Percentiles rank a stretch among this genome's conserved stretches.
phyloP scores from a whole-genome alignment of 2,113 vertebrate species.

The Zapornia atra region DNA sequence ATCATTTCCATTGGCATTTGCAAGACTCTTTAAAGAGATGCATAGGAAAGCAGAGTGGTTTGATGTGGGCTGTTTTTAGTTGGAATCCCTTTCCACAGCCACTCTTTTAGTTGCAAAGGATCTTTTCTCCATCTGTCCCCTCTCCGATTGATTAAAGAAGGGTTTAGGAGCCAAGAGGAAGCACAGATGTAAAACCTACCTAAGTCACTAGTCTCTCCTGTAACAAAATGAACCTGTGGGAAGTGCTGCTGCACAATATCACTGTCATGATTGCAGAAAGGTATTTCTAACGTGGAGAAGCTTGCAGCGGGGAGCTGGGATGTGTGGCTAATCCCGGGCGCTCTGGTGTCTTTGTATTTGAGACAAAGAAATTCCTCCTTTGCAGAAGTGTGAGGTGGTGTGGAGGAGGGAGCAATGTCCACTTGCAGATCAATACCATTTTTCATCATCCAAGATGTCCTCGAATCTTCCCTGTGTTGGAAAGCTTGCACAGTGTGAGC shows the following conservation, averaged over 20 bases:
- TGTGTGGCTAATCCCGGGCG: not conserved
- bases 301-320: not conserved
- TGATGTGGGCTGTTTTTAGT: not conserved
- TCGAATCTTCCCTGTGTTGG: not conserved
- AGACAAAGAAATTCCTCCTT: not conserved
- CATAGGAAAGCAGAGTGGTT: constrained; percentile 6
- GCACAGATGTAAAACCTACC: not conserved
- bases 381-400: not conserved
- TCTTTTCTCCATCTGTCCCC: not conserved
- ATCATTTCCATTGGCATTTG: constrained; percentile 31
- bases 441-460: not conserved
- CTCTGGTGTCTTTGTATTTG: not conserved
- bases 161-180: not conserved
- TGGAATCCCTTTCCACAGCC: constrained; percentile 10
- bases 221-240: not conserved
- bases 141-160: not conserved
- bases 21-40: constrained; percentile 11
- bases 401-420: not conserved
- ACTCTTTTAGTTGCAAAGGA: not conserved
- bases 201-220: not conserved
- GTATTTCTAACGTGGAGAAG: not conserved
- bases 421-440: not conserved
- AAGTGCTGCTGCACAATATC: not conserved
- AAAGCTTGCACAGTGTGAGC: not conserved
- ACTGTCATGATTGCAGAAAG: not conserved